These are phyloP conservation scores for Acinonyx jubatus DNA, from an alignment of 2,113 vertebrate genomes.

Conservation along the genomic window DNA sequence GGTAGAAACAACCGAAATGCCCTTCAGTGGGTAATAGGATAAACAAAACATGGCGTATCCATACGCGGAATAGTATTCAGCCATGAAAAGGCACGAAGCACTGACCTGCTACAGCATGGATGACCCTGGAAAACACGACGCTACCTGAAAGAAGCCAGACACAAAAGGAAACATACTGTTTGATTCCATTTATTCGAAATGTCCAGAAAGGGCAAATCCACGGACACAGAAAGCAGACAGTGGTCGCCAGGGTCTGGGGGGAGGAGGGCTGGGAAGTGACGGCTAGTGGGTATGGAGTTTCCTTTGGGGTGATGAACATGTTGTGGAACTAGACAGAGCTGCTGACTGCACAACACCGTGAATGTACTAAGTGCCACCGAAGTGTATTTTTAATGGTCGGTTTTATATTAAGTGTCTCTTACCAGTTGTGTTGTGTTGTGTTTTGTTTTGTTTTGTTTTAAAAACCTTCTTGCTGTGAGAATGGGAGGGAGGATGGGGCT, in stretches of 20 bases:
- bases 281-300: not conserved
- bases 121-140: not conserved
- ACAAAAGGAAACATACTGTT: not conserved
- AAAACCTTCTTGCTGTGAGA: not conserved
- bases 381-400: not conserved
- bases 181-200: not conserved
- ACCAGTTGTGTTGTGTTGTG: not conserved
- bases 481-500: not conserved
- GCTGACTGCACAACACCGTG: fast-evolving
- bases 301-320: not conserved
- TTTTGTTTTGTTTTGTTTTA: not conserved
- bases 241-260: not conserved
- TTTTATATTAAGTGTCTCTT: not conserved
- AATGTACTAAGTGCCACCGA: no score
- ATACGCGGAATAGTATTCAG: not conserved
- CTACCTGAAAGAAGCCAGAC: not conserved
- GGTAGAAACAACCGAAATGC: fast-evolving
- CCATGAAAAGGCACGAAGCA: fast-evolving
- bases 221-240: not conserved
- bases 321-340: not conserved
- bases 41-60: fast-evolving
- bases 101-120: fast-evolving
- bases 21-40: not conserved
- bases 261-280: no score
- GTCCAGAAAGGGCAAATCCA: not conserved